phyloP scores from a whole-genome alignment of 2,888 invertebrate genomes.

The Panorpa germanica region DNA sequence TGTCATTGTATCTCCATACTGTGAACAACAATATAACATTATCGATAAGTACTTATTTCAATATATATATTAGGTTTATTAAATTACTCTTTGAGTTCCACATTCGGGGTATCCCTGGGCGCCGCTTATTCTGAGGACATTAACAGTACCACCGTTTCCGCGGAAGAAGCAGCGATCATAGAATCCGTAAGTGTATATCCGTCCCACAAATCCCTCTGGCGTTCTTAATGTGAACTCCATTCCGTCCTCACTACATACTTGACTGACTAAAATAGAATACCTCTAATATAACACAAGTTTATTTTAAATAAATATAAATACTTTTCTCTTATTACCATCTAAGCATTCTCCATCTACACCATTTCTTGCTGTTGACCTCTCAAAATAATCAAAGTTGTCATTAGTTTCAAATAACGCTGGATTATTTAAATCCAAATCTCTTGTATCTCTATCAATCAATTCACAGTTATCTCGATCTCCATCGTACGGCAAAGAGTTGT shows the following conservation, averaged over 20 bases:
- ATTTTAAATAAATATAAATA: constrained; percentile 7
- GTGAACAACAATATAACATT: constrained; percentile 15
- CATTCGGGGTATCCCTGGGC: constrained; percentile 88
- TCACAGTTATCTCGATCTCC: constrained; percentile 67
- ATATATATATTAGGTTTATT: too few relatives aligned
- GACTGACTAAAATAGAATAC: constrained; percentile 42
- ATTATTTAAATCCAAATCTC: constrained; percentile 69
- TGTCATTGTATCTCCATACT: constrained; percentile 85
- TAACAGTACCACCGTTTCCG: constrained; percentile 71
- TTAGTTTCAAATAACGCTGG: constrained; percentile 68
- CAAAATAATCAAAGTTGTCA: constrained; percentile 73
- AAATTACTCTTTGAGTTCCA: constrained; percentile 64
- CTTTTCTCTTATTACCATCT: constrained; percentile 42
- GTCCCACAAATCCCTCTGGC: constrained; percentile 74
- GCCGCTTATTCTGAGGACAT: constrained; percentile 69
- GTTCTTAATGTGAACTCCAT: constrained; percentile 84
- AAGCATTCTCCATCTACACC: constrained; percentile 58
- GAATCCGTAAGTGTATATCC: constrained; percentile 82
- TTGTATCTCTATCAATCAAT: constrained; percentile 68
- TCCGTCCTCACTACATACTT: constrained; percentile 82
- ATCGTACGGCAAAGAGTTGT: constrained; percentile 33
- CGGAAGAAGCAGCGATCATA: constrained; percentile 82
- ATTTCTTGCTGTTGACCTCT: constrained; percentile 52
- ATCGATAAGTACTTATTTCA: constrained; percentile 6
- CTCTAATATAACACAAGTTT: constrained; percentile 2